phyloP scores from a whole-genome alignment of 2,113 vertebrate species.

The Ictalurus furcatus region DNA sequence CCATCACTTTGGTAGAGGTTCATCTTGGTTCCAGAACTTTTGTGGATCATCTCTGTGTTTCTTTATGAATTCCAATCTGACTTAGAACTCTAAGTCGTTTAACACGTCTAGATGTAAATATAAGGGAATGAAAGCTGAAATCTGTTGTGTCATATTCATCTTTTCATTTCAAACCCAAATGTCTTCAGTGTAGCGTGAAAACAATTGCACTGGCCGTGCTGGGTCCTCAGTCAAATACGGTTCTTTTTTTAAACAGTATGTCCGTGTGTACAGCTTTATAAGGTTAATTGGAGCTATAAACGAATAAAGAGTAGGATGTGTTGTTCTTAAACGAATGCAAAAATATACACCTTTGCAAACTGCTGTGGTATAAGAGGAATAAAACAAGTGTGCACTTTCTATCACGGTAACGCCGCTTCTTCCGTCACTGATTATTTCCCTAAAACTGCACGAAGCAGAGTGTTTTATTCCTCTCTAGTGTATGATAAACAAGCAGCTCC shows the following conservation, averaged over 20 bases:
- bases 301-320: not conserved
- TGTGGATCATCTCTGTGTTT: too few species aligned
- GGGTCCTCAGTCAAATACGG: not conserved
- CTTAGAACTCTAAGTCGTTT: too few species aligned
- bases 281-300: not conserved
- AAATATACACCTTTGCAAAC: not conserved
- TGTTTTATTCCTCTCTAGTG: not conserved
- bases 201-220: too few species aligned
- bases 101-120: too few species aligned
- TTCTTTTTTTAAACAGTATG: not conserved
- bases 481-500: not conserved
- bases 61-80: too few species aligned
- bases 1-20: too few species aligned
- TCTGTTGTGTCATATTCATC: too few species aligned
- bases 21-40: too few species aligned
- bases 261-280: not conserved
- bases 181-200: too few species aligned
- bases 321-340: not conserved
- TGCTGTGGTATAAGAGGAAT: not conserved
- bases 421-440: not conserved
- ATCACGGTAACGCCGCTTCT: not conserved
- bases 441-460: not conserved
- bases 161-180: too few species aligned
- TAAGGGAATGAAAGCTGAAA: too few species aligned
- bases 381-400: not conserved